These are phyloP conservation scores for Teleogryllus occipitalis DNA, from an alignment of 1,140 invertebrate species.

Conservation along the genomic window DNA sequence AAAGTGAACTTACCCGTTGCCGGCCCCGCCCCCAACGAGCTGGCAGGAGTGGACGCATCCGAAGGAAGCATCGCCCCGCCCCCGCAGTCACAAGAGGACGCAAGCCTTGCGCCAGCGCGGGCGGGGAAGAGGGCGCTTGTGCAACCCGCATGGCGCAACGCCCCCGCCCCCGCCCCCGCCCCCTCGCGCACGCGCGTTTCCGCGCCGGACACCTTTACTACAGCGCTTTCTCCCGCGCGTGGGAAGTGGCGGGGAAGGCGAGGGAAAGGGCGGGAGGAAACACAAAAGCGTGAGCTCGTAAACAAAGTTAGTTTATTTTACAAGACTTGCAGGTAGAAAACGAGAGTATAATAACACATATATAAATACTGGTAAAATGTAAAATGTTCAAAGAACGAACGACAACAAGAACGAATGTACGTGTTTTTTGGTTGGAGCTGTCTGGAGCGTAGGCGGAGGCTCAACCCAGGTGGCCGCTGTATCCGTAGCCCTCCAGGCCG, in stretches of 20 bases:
- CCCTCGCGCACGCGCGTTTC: background rate
- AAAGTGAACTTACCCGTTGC: too few species aligned
- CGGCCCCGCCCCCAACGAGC: too few species aligned
- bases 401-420: background rate
- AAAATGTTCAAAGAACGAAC: background rate
- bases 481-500: too few species aligned
- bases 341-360: background rate
- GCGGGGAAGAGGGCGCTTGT: background rate
- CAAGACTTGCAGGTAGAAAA: background rate
- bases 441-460: background rate
- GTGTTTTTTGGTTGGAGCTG: background rate
- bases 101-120: background rate
- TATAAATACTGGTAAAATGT: background rate
- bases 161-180: too few species aligned
- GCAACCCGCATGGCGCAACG: background rate
- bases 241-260: background rate
- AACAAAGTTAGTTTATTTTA: conserved; percentile 2
- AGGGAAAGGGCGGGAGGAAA: background rate
- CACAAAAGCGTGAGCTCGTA: background rate
- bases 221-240: background rate
- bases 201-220: background rate
- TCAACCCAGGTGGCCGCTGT: background rate
- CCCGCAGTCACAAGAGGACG: background rate
- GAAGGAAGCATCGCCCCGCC: background rate
- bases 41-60: background rate